phyloP scores from a whole-genome alignment of 2,113 vertebrate genomes.

The Pica pica region DNA sequence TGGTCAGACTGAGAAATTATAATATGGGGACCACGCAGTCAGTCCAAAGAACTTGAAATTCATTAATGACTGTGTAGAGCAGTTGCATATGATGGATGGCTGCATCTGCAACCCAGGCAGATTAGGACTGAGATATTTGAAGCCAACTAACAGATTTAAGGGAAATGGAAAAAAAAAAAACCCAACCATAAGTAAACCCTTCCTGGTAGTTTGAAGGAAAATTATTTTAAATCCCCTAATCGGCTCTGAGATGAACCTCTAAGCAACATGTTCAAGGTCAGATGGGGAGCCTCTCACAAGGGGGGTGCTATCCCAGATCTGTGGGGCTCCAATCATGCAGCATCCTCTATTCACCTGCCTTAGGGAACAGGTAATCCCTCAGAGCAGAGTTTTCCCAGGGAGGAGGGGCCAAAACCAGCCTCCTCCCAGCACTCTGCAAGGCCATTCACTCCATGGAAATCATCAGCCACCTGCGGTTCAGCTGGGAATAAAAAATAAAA shows the following conservation, averaged over 20 bases:
- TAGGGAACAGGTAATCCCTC: not conserved
- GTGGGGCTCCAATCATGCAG: not conserved
- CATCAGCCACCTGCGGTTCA: not conserved
- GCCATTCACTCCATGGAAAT: not conserved
- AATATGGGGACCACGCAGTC: not conserved
- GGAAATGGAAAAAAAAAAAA: not conserved
- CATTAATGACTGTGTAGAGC: not conserved
- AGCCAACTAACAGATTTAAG: not conserved
- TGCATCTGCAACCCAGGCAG: not conserved
- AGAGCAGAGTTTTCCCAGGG: not conserved
- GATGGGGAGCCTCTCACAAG: not conserved
- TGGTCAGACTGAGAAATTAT: not conserved
- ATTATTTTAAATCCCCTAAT: conserved; percentile 49
- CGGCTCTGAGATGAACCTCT: conserved; percentile 29
- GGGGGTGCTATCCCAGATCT: not conserved
- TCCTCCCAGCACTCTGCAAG: not conserved
- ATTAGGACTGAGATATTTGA: not conserved
- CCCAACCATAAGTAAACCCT: not conserved
- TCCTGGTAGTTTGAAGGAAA: conserved; percentile 35
- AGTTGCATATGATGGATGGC: not conserved
- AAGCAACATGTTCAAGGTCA: not conserved
- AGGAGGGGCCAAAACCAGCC: not conserved
- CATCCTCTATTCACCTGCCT: not conserved
- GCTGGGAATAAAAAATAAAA: not conserved
- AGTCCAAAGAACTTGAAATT: not conserved